Conservation (phyloP, 30 jellyfish, hydroid and myxozoan species). For the Cassiopea andromeda region DNA sequence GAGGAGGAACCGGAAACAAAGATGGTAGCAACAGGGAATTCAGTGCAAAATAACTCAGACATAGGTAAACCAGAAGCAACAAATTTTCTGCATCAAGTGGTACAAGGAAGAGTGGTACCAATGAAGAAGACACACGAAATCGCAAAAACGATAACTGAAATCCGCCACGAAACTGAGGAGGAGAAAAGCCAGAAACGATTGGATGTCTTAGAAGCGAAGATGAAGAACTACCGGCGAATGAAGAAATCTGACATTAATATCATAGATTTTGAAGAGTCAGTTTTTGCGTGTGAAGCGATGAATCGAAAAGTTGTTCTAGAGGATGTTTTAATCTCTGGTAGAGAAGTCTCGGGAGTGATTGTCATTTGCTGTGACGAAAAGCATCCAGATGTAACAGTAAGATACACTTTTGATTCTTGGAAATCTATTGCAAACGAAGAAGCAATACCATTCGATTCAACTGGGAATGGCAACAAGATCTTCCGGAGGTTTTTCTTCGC, state of each 20-base stretch:
- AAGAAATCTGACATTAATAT: neutral
- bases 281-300: conserved; percentile 9
- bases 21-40: neutral
- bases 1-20: neutral
- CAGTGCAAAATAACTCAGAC: neutral
- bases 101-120: neutral
- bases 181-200: neutral
- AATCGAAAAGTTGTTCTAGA: conserved; percentile 23
- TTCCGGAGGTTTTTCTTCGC: conserved; percentile 15
- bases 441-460: conserved; percentile 19
- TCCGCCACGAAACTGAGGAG: neutral
- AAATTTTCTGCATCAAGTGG: conserved; percentile 22
- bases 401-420: conserved; percentile 60
- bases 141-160: neutral
- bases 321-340: conserved; percentile 21
- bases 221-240: neutral
- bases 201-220: conserved; percentile 9
- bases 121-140: neutral
- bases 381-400: conserved; percentile 14
- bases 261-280: conserved; percentile 20
- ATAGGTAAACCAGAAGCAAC: neutral
- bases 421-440: conserved; percentile 17
- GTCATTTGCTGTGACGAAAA: conserved; percentile 5
- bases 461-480: neutral
- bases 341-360: conserved; percentile 20